Percentiles rank a stretch among this genome's conserved stretches.
Evolutionary conservation across 2,888 invertebrate species (phyloP).

Genomic region (Caenorhabditis wallacei): DNA sequence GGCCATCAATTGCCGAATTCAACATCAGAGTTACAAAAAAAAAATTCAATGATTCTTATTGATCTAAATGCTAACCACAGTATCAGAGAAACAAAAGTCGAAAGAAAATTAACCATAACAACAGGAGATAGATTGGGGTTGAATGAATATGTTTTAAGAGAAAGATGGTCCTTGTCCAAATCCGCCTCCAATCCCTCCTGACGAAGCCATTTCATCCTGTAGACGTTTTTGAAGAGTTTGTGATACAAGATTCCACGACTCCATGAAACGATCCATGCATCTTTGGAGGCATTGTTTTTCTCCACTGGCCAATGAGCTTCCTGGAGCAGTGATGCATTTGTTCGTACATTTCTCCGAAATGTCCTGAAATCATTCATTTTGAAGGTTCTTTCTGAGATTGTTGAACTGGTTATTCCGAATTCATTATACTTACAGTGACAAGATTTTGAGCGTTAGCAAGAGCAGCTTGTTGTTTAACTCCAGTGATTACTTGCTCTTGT

Average conservation of each 20-base stretch:
- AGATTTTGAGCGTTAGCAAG: slow-evolving; percentile 80
- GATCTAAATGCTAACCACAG: neutral
- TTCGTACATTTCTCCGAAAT: slow-evolving; percentile 81
- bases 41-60: neutral
- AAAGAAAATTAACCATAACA: slow-evolving; percentile 14
- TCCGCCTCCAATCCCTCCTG: slow-evolving; percentile 55
- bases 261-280: slow-evolving; percentile 89
- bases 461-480: slow-evolving; percentile 81
- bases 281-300: slow-evolving; percentile 81
- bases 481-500: slow-evolving; percentile 79
- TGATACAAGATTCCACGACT: slow-evolving; percentile 94
- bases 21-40: neutral
- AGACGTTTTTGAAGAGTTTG: slow-evolving; percentile 89
- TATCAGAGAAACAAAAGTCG: slow-evolving; percentile 10
- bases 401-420: neutral
- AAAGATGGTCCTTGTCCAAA: slow-evolving; percentile 67
- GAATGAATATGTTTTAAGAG: slow-evolving; percentile 36
- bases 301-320: slow-evolving; percentile 72
- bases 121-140: slow-evolving; percentile 22
- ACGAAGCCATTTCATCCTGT: slow-evolving; percentile 67
- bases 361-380: slow-evolving; percentile 75
- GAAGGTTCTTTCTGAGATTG: too few species aligned
- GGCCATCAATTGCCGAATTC: slow-evolving; percentile 11
- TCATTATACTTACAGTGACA: slow-evolving; percentile 75
- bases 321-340: slow-evolving; percentile 81